Evolutionary conservation across 2,888 invertebrate genomes (phyloP), one percentile per base, ranked within the genome.

Genomic region (Ectemnius continuus): DNA sequence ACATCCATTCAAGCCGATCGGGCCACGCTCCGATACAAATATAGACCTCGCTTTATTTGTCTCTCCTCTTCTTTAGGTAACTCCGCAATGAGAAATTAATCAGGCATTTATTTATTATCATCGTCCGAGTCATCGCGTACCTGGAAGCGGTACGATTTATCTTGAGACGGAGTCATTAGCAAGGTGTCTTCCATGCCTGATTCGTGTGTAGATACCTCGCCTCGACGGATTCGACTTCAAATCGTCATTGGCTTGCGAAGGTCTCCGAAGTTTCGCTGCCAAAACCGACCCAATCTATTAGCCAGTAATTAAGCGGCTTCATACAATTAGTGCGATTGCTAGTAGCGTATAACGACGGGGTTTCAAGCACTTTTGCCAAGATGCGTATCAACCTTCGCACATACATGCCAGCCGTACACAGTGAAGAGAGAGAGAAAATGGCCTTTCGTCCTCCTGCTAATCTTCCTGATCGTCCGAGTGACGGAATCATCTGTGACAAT

Each of bases 241-340:
- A 65, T 68, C 62, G 66, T 65, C 66, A 61, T 65, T 66, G 46
- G 63, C 52, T 14, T 14, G 48, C 20, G 76, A 61, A 62, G 65
- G 56, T 70, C 66, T 67, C 57, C 16, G 59, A 72, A 71, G 67
- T 80, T 76, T 74, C 72, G 74, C 68, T 61, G 73, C 26, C 60
- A 68, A 82, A 82, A 80, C 76, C 75, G 67, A 76, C 62, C 80
- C 75, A 64, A 82, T 82, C 82, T 78, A 76, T 82, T 78, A 78
- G 67, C 18, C 13, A 20, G 58, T 82, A 76, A 82, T 82, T 82
- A 82, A 75, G 75, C 67, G 70, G 74, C 56, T 74, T 61, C 80
- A 66, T 63, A 61, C 70, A 47, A 36, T 36, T 36, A 36, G 36
- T 36, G 56, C 45, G 67, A 66, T 52, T 64, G 64, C 76, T 79